Evolutionary conservation across 2,113 vertebrate species (phyloP).

Genomic region (Sclerurus mexicanus): DNA sequence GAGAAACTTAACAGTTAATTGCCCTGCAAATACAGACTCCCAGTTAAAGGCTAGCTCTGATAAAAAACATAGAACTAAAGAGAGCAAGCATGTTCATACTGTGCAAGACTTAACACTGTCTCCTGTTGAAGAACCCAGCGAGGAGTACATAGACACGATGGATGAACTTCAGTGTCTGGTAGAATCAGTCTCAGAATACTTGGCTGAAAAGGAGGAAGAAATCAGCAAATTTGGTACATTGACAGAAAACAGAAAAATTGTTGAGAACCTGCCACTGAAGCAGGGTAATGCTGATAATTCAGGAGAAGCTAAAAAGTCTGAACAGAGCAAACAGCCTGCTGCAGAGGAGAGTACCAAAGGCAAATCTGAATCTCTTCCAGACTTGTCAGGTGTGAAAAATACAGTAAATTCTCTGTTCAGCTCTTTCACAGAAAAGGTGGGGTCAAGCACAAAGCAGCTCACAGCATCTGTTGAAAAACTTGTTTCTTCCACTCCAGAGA

Average conservation of each 20-base stretch:
- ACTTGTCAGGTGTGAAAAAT: constrained; percentile 82
- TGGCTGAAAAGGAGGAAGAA: constrained; percentile 94
- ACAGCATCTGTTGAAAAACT: constrained; percentile 75
- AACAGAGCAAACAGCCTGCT: constrained; percentile 10
- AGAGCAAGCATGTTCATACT: constrained; percentile 16
- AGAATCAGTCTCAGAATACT: constrained; percentile 91
- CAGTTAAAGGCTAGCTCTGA: constrained; percentile 54
- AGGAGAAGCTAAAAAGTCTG: constrained; percentile 35
- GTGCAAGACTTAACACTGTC: constrained; percentile 65
- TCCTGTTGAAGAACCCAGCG: constrained; percentile 72
- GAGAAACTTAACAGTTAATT: constrained; percentile 27
- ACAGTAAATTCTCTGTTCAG: constrained; percentile 82
- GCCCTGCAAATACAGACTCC: background rate
- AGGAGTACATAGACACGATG: constrained; percentile 83
- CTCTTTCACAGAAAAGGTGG: constrained; percentile 86
- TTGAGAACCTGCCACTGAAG: background rate
- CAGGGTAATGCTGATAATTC: constrained; percentile 40
- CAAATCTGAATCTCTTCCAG: constrained; percentile 62
- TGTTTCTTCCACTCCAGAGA: constrained; percentile 62
- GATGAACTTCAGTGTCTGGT: constrained; percentile 90
- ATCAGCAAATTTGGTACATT: constrained; percentile 85
- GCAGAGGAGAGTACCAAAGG: constrained; percentile 13
- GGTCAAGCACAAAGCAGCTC: constrained; percentile 79
- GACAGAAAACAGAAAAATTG: constrained; percentile 69
- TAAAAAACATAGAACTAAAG: constrained; percentile 55